Evolutionary conservation across 1,140 invertebrate species (phyloP), one percentile per base, ranked within the genome.

Genomic region (Neodiprion fabricii): DNA sequence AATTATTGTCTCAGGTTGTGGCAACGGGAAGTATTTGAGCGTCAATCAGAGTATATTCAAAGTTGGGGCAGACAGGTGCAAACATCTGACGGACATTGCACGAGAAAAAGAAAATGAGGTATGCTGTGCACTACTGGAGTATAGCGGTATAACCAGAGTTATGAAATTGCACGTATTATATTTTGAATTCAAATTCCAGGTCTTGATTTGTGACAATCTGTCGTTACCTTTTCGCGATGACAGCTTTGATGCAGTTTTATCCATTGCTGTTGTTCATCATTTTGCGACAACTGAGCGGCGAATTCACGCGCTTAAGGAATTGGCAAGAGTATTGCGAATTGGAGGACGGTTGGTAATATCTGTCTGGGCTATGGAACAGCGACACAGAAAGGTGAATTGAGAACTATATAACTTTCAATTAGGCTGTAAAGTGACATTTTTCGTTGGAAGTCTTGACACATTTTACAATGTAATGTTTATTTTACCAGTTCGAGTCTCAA

Each of bases 291-390:
- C 95, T 0, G 96, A 98, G 85, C 91, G 97, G 53, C 89, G 97
- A 8, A 93, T 98, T 5, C 91, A 93, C 75, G 97, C 97, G 0
- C 87, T 99, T 0, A 91, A 93, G 72, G 97, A 99, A 82, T 88
- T 99, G 67, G 94, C 96, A 0, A 90, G 97, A 65, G 94, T 99
- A 48, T 89, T 98, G 4, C 89, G 95, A 74, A 96, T 98, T 72
- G 97, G 97, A 1, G 98, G 98, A 5, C 89, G 94, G 71, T 90
- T 98, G n/a, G 93, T 99, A 76, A 96, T 99, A 75, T 97, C 96
- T 14, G 97, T 98, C 1, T 99, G 97, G 97, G 96, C 97, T 12
- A 96, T 98, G 94, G 97, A 99, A 87, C 97, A 99, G 82, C 92
- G 94, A 72, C 95, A 97, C 82, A 89, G 95, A 78, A 95, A 95